Evolutionary conservation across 1,140 invertebrate species (phyloP).

Genomic region (Scaptomyza graminum): DNA sequence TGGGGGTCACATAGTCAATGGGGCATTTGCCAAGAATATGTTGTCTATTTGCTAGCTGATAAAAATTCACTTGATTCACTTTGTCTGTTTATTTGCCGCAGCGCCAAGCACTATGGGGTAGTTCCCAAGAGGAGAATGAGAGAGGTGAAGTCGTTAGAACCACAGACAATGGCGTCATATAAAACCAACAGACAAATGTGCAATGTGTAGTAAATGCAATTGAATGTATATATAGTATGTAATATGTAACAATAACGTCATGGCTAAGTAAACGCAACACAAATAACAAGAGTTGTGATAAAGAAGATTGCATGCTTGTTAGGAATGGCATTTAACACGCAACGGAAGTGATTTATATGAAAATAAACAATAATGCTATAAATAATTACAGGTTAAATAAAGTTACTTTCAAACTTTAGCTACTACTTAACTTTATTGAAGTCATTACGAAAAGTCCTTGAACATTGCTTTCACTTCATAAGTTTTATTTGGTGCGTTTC

Average conservation of each 20-base stretch:
- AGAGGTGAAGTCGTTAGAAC: slow-evolving; percentile 18
- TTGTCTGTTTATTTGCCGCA: slow-evolving; percentile 61
- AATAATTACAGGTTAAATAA: background rate
- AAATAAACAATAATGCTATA: too few species aligned
- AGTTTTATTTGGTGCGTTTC: slow-evolving; percentile 7
- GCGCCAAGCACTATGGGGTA: slow-evolving; percentile 48
- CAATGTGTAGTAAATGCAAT: slow-evolving; percentile 59
- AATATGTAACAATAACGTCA: background rate
- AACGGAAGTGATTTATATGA: too few species aligned
- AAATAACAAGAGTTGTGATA: slow-evolving; percentile 4
- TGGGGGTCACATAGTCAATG: slow-evolving; percentile 20
- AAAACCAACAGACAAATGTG: slow-evolving; percentile 54
- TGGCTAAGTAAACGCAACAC: slow-evolving; percentile 3
- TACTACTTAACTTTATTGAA: background rate
- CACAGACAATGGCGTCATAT: slow-evolving; percentile 59
- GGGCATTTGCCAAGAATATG: slow-evolving; percentile 65
- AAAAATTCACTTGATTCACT: slow-evolving; percentile 78
- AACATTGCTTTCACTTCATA: background rate
- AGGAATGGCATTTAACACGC: background rate
- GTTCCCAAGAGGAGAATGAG: slow-evolving; percentile 2
- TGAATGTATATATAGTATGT: slow-evolving; percentile 3
- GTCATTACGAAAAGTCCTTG: slow-evolving; percentile 8
- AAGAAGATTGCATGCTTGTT: background rate
- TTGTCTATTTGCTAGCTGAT: slow-evolving; percentile 78
- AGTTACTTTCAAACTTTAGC: background rate